Base-by-base conservation (phyloP, 2,797 vertebrate genomes). In the Austrolebias charrua region DNA sequence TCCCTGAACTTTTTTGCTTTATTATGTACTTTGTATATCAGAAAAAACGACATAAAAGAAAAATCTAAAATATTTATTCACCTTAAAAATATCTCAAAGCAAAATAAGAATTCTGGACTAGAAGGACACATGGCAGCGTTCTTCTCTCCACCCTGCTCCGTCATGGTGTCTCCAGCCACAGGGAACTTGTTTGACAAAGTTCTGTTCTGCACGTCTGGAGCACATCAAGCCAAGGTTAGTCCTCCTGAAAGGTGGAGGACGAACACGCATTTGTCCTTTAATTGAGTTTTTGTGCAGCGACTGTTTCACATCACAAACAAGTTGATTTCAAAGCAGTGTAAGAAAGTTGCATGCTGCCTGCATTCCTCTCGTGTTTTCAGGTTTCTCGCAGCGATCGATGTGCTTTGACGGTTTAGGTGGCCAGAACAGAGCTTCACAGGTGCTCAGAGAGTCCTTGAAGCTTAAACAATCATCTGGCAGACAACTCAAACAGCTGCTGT, bases 361-460 rank as follows among this genome's bases (percentile, higher is more conserved):
- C 6, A 20, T 66, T 67, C 35, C 9, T 11, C 60, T 81, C 47
- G 49, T 56, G 55, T 62, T 73, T 67, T 42, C 71, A 28, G 42
- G 66, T 70, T 44, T 24, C 9, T 16, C 10, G 46, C 33, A 42
- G 40, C 50, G 16, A 50, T 73, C 65, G 60, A 58, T 57, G 55
- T 4, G 14, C 43, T 63, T 63, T 20, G 38, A 42, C 31, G 53
- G 60, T 28, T 53, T 29, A 48, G 49, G 24, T 43, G 24, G 48
- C 59, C 53, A 43, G 12, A 33, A 46, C 11, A 46, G 46, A 50
- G 14, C 4, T 5, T 18, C 29, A 16, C 24, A 49, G 42, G 44
- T 65, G 45, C 35, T 24, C 18, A 60, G 35, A 59, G 66, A 63
- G 61, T 75, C 70, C 64, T 80, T 77, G 59, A 81, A 55, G 45